A percentile compares a stretch with the other conserved stretches of the same genome.
These are phyloP conservation scores for Pheosia tremula DNA, from an alignment of 2,888 invertebrate genomes.

Conservation along the genomic window DNA sequence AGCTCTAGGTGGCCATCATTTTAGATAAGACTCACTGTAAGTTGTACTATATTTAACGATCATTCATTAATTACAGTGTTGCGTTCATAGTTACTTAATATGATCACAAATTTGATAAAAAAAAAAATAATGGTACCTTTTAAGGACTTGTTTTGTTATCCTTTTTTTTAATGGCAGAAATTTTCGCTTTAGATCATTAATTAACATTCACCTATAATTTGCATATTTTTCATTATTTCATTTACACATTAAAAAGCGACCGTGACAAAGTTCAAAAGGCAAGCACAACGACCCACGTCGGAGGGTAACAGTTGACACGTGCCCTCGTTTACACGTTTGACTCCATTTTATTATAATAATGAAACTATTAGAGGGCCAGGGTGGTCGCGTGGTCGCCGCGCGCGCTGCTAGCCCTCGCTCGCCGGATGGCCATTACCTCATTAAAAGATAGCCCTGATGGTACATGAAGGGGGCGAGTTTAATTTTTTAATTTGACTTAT, in stretches of 20 bases:
- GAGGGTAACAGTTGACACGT: constrained; percentile 63
- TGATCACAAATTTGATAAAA: no score
- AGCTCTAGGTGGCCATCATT: constrained; percentile 4
- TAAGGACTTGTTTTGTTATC: no score
- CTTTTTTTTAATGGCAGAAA: no score
- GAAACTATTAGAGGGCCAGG: constrained; percentile 69
- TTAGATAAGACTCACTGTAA: background rate
- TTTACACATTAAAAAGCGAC: constrained; percentile 5
- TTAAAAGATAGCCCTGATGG: constrained; percentile 69
- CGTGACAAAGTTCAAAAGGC: constrained; percentile 28
- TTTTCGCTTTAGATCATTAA: no score
- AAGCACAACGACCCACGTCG: constrained; percentile 38
- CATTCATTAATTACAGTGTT: background rate
- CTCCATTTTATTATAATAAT: constrained; percentile 80
- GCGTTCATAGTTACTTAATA: no score
- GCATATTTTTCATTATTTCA: background rate
- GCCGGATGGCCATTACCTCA: constrained; percentile 70
- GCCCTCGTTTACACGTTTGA: constrained; percentile 78
- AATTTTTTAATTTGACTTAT: constrained; percentile 78
- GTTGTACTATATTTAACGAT: background rate
- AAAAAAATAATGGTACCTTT: no score
- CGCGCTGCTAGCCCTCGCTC: constrained; percentile 46
- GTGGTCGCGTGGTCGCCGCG: constrained; percentile 64
- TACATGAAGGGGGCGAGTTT: constrained; percentile 58
- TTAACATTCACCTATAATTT: background rate